A percentile compares a stretch with the other conserved stretches of the same genome.
phyloP scores from a whole-genome alignment of 2,113 vertebrate genomes.

The Prunella himalayana region DNA sequence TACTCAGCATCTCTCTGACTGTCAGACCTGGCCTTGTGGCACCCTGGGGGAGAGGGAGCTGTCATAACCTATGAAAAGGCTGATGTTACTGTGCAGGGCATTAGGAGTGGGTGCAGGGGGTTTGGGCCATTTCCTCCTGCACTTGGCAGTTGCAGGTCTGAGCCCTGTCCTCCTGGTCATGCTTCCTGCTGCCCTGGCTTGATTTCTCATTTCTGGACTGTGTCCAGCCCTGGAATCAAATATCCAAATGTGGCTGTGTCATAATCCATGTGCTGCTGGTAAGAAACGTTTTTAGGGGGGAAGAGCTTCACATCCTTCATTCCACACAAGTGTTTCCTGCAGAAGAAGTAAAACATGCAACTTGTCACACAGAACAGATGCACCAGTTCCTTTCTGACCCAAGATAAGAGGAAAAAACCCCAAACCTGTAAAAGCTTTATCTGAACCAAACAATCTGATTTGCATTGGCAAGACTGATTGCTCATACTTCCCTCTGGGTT shows the following conservation, averaged over 20 bases:
- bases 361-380: neutral
- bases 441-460: constrained; percentile 2
- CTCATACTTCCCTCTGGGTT: neutral
- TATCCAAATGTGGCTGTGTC: neutral
- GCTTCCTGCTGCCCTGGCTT: neutral
- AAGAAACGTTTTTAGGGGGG: rapidly evolving
- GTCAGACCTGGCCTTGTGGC: neutral
- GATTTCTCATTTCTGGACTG: neutral
- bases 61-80: too few species aligned
- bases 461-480: neutral
- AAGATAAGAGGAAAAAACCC: neutral
- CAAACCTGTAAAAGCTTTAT: neutral
- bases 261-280: rapidly evolving
- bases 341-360: neutral
- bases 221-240: neutral
- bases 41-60: neutral
- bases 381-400: neutral
- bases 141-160: neutral
- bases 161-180: neutral
- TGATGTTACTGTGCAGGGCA: neutral
- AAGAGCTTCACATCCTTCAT: neutral
- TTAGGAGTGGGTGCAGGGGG: neutral
- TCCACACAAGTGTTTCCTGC: neutral
- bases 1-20: neutral
- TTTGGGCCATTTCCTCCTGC: neutral